phyloP scores from a whole-genome alignment of 2,797 vertebrate genomes.

The Rousettus madagascariensis region DNA sequence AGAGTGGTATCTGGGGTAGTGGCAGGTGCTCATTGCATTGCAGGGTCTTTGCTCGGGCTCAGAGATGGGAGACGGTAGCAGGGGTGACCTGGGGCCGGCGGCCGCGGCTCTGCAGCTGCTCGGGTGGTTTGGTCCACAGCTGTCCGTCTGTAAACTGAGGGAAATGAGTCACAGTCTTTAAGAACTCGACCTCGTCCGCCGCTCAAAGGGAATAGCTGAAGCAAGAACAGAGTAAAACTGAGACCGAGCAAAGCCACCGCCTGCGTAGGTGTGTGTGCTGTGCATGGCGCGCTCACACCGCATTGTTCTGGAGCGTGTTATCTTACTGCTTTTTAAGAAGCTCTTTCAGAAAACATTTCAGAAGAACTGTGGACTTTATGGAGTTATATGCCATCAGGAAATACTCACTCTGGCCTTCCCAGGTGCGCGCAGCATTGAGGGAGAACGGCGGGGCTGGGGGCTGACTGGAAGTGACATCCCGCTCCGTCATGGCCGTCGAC shows the following conservation, averaged over 20 bases:
- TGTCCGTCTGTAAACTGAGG: neutral
- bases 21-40: neutral
- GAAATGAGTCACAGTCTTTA: neutral
- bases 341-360: neutral
- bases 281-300: neutral
- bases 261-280: neutral
- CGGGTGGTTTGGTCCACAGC: neutral
- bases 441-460: neutral
- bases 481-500: neutral
- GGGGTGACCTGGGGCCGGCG: neutral
- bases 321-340: neutral
- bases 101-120: neutral
- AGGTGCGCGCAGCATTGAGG: neutral
- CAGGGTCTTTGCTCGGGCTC: neutral
- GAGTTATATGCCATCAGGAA: neutral
- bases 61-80: neutral
- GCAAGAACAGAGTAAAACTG: neutral
- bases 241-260: neutral
- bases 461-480: constrained; percentile 2
- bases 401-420: neutral
- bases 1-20: neutral
- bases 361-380: neutral
- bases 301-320: neutral
- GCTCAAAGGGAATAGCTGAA: neutral
- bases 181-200: neutral